Evolutionary conservation across 2,113 vertebrate genomes (phyloP).

Genomic region (Heliornis fulica): DNA sequence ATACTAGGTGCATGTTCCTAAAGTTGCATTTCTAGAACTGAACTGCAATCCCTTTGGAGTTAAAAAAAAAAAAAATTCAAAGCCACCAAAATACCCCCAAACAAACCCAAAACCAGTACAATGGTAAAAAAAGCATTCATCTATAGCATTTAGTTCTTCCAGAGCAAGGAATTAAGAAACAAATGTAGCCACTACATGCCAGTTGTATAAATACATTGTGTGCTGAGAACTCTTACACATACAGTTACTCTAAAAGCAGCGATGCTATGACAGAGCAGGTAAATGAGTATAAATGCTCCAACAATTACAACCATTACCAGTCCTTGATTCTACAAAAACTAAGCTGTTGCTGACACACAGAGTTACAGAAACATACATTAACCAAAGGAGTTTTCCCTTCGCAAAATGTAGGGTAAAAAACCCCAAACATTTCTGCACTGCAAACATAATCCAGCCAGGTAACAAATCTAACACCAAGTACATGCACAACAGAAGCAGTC

Average conservation of each 20-base stretch:
- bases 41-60: not conserved
- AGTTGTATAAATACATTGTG: not conserved
- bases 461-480: not conserved
- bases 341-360: not conserved
- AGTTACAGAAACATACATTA: not conserved
- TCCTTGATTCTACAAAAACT: not conserved
- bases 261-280: not conserved
- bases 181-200: not conserved
- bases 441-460: not conserved
- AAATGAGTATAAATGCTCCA: not conserved
- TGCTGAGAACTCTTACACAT: not conserved
- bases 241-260: not conserved
- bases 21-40: not conserved
- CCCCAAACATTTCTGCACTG: not conserved
- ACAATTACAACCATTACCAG: not conserved
- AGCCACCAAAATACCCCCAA: fast-evolving
- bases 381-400: not conserved
- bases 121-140: not conserved
- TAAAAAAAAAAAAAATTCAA: not conserved
- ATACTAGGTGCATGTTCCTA: not conserved
- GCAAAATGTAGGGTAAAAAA: not conserved
- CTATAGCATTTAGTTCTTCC: not conserved
- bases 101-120: not conserved
- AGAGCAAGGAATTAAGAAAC: not conserved
- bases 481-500: not conserved